Percentiles rank a stretch among this genome's conserved stretches.
Evolutionary conservation across 2,113 vertebrate genomes (phyloP).

Genomic region (Barnardius zonarius): DNA sequence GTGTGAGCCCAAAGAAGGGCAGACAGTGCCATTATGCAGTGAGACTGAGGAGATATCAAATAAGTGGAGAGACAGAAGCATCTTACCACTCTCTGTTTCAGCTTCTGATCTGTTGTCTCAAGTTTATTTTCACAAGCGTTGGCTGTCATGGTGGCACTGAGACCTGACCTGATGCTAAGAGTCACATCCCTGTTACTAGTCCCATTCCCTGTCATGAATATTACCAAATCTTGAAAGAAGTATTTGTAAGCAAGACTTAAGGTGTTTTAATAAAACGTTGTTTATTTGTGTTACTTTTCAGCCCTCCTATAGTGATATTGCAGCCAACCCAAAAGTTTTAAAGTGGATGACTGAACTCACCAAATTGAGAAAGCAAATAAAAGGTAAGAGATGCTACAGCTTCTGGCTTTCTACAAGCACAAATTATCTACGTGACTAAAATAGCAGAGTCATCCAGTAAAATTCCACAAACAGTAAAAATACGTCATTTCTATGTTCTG

Average conservation of each 20-base stretch:
- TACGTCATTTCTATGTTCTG: not conserved
- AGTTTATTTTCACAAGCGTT: not conserved
- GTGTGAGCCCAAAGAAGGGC: not conserved
- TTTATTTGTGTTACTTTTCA: slow-evolving; percentile 60
- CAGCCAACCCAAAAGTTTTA: slow-evolving; percentile 94
- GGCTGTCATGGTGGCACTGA: not conserved
- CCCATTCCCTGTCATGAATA: not conserved
- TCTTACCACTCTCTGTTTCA: not conserved
- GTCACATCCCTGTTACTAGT: not conserved
- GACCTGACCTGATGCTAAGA: not conserved
- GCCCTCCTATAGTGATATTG: slow-evolving; percentile 95
- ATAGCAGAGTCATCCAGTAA: not conserved
- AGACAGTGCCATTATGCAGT: not conserved
- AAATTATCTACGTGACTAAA: not conserved
- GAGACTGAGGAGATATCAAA: not conserved
- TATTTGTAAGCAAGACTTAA: not conserved
- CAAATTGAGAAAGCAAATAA: slow-evolving; percentile 94
- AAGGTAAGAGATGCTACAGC: slow-evolving; percentile 79
- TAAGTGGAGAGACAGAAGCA: not conserved
- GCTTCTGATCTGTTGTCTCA: not conserved
- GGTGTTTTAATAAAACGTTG: not conserved
- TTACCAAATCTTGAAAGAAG: not conserved
- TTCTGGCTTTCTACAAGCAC: not conserved
- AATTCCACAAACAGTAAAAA: not conserved
- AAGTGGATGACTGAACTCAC: slow-evolving; percentile 99